Evolutionary conservation across 2,797 vertebrate species (phyloP).

Genomic region (Hyperoplus lanceolatus): DNA sequence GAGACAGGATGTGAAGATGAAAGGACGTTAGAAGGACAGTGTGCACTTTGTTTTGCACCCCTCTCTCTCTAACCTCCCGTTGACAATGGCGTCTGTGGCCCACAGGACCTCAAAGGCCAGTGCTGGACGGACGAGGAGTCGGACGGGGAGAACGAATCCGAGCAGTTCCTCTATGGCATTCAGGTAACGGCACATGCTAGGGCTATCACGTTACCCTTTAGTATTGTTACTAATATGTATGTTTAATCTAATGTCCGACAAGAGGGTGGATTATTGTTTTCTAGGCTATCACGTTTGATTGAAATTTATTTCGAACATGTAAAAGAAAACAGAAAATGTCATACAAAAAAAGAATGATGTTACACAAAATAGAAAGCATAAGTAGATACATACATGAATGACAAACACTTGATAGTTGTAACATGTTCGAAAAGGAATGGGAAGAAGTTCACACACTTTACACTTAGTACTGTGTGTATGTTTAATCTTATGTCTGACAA

Average conservation of each 20-base stretch:
- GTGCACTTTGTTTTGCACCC: slow-evolving; percentile 46
- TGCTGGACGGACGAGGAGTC: slow-evolving; percentile 99
- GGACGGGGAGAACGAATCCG: slow-evolving; percentile 97
- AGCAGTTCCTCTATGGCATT: slow-evolving; percentile 97
- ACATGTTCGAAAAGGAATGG: too few species aligned
- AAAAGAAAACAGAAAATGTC: too few species aligned
- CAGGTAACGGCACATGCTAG: slow-evolving; percentile 85
- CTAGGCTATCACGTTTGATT: too few species aligned
- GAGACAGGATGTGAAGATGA: slow-evolving; percentile 69
- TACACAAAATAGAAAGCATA: too few species aligned
- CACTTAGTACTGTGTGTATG: background rate
- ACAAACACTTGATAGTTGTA: too few species aligned
- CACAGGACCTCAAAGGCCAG: slow-evolving; percentile 97
- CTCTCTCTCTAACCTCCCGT: slow-evolving; percentile 67
- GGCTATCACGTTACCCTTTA: background rate
- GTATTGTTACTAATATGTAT: background rate
- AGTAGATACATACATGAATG: too few species aligned
- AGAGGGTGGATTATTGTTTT: too few species aligned
- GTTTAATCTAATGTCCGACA: slow-evolving; percentile 11
- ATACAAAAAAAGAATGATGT: too few species aligned
- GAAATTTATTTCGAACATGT: too few species aligned
- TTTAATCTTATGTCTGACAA: slow-evolving; percentile 5
- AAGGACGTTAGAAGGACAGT: slow-evolving; percentile 61
- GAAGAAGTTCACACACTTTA: background rate
- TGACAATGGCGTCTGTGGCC: slow-evolving; percentile 58